A percentile compares a stretch with the other conserved stretches of the same genome.
Conservation (phyloP, 2,888 invertebrate genomes). For the Graphium colonna region DNA sequence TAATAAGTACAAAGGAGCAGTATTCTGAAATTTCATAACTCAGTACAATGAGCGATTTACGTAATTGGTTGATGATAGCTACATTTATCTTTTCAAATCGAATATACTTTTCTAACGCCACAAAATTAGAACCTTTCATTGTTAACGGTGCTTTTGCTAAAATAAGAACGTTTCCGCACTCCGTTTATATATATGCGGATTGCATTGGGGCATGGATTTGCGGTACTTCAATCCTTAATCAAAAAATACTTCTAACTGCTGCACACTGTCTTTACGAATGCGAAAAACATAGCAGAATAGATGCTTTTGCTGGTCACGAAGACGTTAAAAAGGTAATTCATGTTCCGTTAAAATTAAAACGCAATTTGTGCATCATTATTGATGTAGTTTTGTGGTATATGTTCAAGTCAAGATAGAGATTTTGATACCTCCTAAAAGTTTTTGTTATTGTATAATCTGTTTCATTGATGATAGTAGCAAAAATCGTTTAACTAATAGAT, state of each 20-base stretch:
- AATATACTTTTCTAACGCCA: background rate
- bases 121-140: constrained; percentile 14
- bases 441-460: too few species aligned
- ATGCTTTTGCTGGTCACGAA: constrained; percentile 23
- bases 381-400: too few species aligned
- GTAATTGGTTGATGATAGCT: background rate
- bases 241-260: constrained; percentile 22
- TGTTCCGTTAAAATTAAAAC: too few species aligned
- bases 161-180: constrained; percentile 21
- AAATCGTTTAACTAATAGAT: too few species aligned
- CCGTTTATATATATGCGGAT: constrained; percentile 16
- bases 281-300: background rate
- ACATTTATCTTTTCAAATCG: constrained; percentile 4
- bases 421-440: too few species aligned
- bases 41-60: constrained; percentile 9
- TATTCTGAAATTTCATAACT: background rate
- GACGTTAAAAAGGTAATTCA: constrained; percentile 25
- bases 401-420: too few species aligned
- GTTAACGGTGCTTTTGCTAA: constrained; percentile 14
- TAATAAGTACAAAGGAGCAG: background rate
- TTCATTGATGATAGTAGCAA: too few species aligned
- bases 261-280: constrained; percentile 19
- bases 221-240: constrained; percentile 20
- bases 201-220: constrained; percentile 9
- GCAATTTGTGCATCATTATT: too few species aligned